A percentile compares a stretch with the other conserved stretches of the same genome.
These are phyloP conservation scores for Hydrophis major DNA, from an alignment of 2,797 vertebrate species.

Conservation along the genomic window DNA sequence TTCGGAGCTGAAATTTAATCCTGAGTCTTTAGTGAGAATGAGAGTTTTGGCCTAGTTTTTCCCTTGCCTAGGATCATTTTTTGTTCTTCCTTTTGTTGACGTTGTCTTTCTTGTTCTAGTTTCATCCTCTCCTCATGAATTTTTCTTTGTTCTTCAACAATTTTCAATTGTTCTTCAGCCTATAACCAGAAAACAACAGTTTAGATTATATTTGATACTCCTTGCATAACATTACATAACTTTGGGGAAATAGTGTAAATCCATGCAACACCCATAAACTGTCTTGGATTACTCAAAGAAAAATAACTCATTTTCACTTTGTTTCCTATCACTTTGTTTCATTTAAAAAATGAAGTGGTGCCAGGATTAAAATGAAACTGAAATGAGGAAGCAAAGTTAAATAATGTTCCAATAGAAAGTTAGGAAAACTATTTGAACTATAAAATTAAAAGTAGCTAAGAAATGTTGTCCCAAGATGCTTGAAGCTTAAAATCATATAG, in stretches of 20 bases:
- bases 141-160: constrained; percentile 99
- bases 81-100: constrained; percentile 99
- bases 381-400: neutral
- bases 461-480: neutral
- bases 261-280: neutral
- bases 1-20: constrained; percentile 82
- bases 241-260: neutral
- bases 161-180: constrained; percentile 99
- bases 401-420: neutral
- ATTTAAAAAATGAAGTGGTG: neutral
- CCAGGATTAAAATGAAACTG: neutral
- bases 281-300: neutral
- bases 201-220: constrained; percentile 26
- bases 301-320: neutral
- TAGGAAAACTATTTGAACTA: neutral
- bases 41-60: constrained; percentile 97
- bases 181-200: constrained; percentile 63
- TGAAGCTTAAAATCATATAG: neutral
- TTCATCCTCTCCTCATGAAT: constrained; percentile 99
- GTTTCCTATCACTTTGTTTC: neutral
- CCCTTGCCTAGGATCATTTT: constrained; percentile 99
- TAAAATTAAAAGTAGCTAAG: neutral
- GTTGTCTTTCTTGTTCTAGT: constrained; percentile 98
- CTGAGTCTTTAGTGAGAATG: constrained; percentile 94
- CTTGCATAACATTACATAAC: neutral